Percentiles rank a stretch among this genome's conserved stretches.
Conservation (phyloP, 2,888 invertebrate genomes). For the Cerastis rubricosa region DNA sequence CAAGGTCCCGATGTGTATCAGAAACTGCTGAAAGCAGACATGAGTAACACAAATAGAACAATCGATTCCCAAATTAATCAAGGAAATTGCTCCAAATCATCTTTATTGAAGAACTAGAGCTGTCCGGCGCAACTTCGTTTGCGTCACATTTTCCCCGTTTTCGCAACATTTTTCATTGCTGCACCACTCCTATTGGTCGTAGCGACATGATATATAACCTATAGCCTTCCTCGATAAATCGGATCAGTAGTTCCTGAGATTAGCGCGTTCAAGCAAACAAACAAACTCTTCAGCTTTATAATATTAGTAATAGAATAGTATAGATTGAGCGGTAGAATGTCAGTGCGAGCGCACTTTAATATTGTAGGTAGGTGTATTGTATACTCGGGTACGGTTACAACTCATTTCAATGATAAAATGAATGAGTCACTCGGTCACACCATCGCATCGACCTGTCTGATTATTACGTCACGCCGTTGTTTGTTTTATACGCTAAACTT, state of each 20-base stretch:
- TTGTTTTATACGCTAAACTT: constrained; percentile 24
- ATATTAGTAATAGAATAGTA: too few species aligned
- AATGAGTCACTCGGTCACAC: constrained; percentile 52
- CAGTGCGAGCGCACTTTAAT: constrained; percentile 38
- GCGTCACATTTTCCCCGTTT: too few species aligned
- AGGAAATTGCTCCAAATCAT: constrained; percentile 7
- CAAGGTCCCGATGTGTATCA: neutral
- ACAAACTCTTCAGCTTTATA: too few species aligned
- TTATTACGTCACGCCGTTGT: constrained; percentile 47
- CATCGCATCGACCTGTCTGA: constrained; percentile 50
- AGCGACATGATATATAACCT: too few species aligned
- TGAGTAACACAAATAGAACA: constrained; percentile 11
- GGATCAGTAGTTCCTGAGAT: too few species aligned
- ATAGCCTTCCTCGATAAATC: too few species aligned
- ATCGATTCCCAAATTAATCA: constrained; percentile 14
- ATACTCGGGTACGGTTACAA: constrained; percentile 1
- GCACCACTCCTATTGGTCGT: too few species aligned
- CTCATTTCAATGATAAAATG: constrained; percentile 40
- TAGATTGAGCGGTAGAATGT: constrained; percentile 23
- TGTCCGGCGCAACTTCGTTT: too few species aligned
- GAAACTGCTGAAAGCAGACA: neutral
- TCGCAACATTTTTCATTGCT: too few species aligned
- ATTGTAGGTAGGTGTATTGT: neutral
- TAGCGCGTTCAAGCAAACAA: too few species aligned
- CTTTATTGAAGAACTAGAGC: constrained; percentile 30